phyloP scores from a whole-genome alignment of 2,797 vertebrate genomes.

The Rhynchotus rufescens region DNA sequence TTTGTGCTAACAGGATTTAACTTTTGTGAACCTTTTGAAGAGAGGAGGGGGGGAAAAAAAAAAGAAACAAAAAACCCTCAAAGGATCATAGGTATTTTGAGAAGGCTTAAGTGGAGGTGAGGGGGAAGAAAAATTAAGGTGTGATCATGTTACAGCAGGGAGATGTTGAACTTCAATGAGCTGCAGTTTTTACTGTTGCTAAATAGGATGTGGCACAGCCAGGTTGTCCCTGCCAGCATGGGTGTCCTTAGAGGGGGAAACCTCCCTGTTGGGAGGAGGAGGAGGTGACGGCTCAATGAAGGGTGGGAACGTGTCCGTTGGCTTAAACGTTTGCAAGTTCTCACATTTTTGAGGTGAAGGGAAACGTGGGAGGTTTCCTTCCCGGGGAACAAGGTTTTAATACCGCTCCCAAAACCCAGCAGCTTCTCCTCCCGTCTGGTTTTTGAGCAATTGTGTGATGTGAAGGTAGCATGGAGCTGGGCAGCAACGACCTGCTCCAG shows the following conservation, averaged over 20 bases:
- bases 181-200: fast-evolving
- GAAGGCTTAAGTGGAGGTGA: neutral
- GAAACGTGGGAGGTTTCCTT: constrained; percentile 22
- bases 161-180: neutral
- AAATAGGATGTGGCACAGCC: fast-evolving
- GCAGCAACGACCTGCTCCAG: neutral
- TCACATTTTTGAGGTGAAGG: neutral
- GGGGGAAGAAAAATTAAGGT: neutral
- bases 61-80: neutral
- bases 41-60: neutral
- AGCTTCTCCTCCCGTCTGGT: constrained; percentile 19
- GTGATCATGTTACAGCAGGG: neutral
- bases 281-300: no score
- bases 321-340: neutral
- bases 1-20: constrained; percentile 42
- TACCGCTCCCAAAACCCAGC: neutral
- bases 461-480: neutral
- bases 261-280: neutral
- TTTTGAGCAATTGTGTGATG: neutral
- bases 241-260: neutral
- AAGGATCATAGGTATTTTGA: constrained; percentile 15
- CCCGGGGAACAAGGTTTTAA: constrained; percentile 48
- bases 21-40: neutral
- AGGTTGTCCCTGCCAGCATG: fast-evolving
- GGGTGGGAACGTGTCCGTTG: neutral